Percentiles rank a stretch among this genome's conserved stretches.
These are phyloP conservation scores for Spongilla lacustris DNA, from an alignment of 37 sponge, comb jelly and placozoan species.

Conservation along the genomic window DNA sequence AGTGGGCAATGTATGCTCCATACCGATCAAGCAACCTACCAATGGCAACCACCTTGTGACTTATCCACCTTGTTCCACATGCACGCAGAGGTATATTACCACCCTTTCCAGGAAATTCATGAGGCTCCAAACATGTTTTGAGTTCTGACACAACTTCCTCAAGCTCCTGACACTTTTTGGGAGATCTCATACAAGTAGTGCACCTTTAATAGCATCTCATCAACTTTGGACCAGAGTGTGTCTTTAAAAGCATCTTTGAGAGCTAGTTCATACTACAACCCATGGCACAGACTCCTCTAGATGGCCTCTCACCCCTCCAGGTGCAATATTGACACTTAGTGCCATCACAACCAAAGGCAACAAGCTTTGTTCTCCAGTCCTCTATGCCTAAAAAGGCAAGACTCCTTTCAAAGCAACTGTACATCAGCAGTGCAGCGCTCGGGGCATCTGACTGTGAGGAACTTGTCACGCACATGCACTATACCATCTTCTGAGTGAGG, in stretches of 20 bases:
- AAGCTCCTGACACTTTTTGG: conserved; percentile 67
- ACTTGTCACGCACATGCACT: conserved; percentile 22
- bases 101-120: conserved; percentile 55
- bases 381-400: conserved; percentile 8
- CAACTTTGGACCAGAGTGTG: conserved; percentile 48
- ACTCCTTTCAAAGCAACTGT: conserved; percentile 30
- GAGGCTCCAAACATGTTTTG: conserved; percentile 36
- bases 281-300: conserved; percentile 46
- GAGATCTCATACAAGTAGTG: conserved; percentile 68
- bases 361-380: conserved; percentile 39
- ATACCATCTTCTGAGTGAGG: neutral
- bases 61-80: conserved; percentile 72
- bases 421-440: conserved; percentile 11
- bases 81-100: conserved; percentile 56
- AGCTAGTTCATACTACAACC: conserved; percentile 57
- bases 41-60: conserved; percentile 68
- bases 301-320: conserved; percentile 49
- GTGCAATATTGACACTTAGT: conserved; percentile 58
- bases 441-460: conserved; percentile 21
- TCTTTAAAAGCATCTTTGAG: conserved; percentile 61
- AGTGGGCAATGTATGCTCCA: conserved; percentile 75
- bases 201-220: conserved; percentile 59
- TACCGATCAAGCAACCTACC: conserved; percentile 49
- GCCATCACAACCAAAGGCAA: conserved; percentile 76
- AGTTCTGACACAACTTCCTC: conserved; percentile 54